These are phyloP conservation scores for Phorcus lineatus DNA, from an alignment of 2,888 invertebrate species.

Conservation along the genomic window DNA sequence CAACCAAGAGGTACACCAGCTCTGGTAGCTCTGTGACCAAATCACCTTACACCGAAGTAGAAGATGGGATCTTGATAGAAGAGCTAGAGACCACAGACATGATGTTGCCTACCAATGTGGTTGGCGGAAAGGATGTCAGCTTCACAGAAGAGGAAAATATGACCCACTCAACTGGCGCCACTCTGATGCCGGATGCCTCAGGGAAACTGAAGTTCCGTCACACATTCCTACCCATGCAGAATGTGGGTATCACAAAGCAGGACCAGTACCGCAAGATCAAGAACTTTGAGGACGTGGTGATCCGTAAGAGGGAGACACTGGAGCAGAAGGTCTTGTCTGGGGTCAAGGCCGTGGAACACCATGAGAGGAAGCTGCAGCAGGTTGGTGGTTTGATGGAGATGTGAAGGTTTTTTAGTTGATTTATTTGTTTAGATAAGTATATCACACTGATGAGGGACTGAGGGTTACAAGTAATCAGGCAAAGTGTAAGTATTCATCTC, in stretches of 20 bases:
- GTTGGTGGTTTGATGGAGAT: constrained; percentile 32
- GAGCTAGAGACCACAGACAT: constrained; percentile 63
- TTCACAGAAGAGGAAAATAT: neutral
- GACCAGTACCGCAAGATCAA: constrained; percentile 68
- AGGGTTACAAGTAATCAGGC: too few species aligned
- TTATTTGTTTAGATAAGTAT: too few species aligned
- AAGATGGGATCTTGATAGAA: constrained; percentile 67
- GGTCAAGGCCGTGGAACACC: constrained; percentile 63
- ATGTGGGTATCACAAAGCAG: constrained; percentile 66
- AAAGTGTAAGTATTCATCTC: too few species aligned
- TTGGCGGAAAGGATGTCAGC: neutral
- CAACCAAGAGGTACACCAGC: neutral
- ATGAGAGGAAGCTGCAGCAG: constrained; percentile 63
- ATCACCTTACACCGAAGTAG: constrained; percentile 59
- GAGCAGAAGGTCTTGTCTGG: constrained; percentile 69
- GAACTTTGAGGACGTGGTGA: constrained; percentile 63
- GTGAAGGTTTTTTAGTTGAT: too few species aligned
- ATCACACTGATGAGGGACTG: too few species aligned
- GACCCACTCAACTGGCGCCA: neutral
- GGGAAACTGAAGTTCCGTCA: constrained; percentile 46
- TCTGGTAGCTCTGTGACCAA: constrained; percentile 25
- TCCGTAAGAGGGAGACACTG: constrained; percentile 63
- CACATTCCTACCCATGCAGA: constrained; percentile 61
- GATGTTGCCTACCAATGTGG: constrained; percentile 51
- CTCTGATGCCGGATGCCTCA: neutral